phyloP scores from a whole-genome alignment of 2,113 vertebrate genomes.

The Ictalurus furcatus region DNA sequence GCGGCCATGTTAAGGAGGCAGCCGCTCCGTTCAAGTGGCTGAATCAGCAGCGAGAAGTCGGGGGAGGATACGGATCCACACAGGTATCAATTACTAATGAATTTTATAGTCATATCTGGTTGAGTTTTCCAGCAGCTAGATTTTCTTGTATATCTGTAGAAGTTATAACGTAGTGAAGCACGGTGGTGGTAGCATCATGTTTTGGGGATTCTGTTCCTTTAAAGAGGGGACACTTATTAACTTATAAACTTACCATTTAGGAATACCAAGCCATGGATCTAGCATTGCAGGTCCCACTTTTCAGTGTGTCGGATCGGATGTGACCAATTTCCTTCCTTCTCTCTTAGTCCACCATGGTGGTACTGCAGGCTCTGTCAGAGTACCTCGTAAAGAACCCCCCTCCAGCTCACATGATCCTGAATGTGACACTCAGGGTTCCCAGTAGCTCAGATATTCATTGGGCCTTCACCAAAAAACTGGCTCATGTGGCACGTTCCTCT shows the following conservation, averaged over 20 bases:
- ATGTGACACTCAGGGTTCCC: constrained; percentile 61
- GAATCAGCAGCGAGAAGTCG: constrained; percentile 63
- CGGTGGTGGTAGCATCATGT: neutral
- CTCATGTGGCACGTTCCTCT: constrained; percentile 64
- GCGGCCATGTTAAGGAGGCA: constrained; percentile 59
- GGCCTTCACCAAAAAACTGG: constrained; percentile 60
- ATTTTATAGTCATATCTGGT: neutral
- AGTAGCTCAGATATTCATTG: constrained; percentile 62
- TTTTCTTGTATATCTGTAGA: neutral
- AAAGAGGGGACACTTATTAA: neutral
- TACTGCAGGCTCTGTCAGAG: constrained; percentile 73
- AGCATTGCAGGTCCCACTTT: neutral
- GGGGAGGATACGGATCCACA: constrained; percentile 71
- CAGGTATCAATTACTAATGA: constrained; percentile 65
- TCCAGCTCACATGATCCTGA: constrained; percentile 51
- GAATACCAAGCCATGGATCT: neutral
- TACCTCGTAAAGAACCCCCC: constrained; percentile 65
- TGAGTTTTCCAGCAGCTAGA: too few relatives aligned
- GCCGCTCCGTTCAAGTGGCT: constrained; percentile 68
- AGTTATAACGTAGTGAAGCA: neutral
- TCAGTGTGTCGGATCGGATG: neutral
- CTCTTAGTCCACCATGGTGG: constrained; percentile 73
- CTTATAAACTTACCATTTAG: too few relatives aligned
- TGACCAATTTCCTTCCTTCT: neutral
- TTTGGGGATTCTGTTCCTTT: neutral